Conservation (phyloP, 2,888 invertebrate species). For the Eledone cirrhosa region DNA sequence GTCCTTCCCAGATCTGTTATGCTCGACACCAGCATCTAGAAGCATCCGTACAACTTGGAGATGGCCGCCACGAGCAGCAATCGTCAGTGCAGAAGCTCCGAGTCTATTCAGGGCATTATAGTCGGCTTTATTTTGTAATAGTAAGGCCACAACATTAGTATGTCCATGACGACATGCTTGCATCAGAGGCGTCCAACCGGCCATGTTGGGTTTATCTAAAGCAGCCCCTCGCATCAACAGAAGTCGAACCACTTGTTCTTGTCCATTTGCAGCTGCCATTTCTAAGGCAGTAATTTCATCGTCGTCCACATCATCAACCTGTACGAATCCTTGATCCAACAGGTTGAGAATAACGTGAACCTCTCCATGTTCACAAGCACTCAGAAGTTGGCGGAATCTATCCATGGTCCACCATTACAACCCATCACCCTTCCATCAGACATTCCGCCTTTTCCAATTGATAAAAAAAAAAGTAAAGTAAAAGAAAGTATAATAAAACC, state of each 20-base stretch:
- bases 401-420: slow-evolving; percentile 45
- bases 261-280: slow-evolving; percentile 67
- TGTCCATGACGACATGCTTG: slow-evolving; percentile 67
- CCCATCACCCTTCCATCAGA: not conserved
- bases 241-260: slow-evolving; percentile 63
- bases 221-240: slow-evolving; percentile 65
- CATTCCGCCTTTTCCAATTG: not conserved
- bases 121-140: slow-evolving; percentile 64
- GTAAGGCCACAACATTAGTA: slow-evolving; percentile 58
- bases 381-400: slow-evolving; percentile 50
- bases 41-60: slow-evolving; percentile 58
- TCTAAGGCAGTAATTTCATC: slow-evolving; percentile 63
- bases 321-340: slow-evolving; percentile 52
- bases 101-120: slow-evolving; percentile 62
- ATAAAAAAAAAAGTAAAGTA: not conserved
- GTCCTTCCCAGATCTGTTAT: slow-evolving; percentile 42
- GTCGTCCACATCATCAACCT: slow-evolving; percentile 58
- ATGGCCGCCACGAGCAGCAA: slow-evolving; percentile 66
- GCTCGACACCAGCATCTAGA: slow-evolving; percentile 62
- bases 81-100: slow-evolving; percentile 61
- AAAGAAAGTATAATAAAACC: not conserved
- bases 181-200: slow-evolving; percentile 68
- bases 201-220: slow-evolving; percentile 62
- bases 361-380: slow-evolving; percentile 59
- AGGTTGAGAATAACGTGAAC: slow-evolving; percentile 49